Base-by-base conservation (phyloP, 2,113 vertebrate species). In the Calidris pugnax region DNA sequence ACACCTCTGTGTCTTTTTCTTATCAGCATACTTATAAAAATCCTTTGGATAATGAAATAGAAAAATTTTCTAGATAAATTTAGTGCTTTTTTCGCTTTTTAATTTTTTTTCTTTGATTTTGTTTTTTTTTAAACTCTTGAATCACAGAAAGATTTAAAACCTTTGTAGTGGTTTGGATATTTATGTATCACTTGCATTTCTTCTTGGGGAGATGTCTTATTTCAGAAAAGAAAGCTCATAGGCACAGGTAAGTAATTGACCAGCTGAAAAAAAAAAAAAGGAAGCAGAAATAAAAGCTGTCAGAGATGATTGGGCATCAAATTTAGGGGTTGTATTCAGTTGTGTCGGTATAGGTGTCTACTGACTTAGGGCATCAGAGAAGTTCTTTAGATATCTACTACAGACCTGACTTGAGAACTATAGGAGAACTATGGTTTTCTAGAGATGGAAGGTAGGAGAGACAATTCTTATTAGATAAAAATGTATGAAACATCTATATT, bases 1-100 rank as follows among this genome's bases (percentile, higher is more conserved):
- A 75, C 7, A 48, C 77, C 53, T 88, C 53, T 84, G 6, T 74
- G 76, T 56, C 39, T 94, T 94, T 83, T 35, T 62, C 47, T 81
- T 47, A 68, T 41, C 74, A 47, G 26, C 33, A 69, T 76, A 55
- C 53, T 67, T 84, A 90, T 53, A 66, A 85, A 60, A 94, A 51
- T 24, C 14, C 22, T 71, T 89, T 48, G 39, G 59, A 33, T 72
- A 86, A 88, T 67, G 41, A 89, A 92, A 92, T 22, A n/a, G 21
- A 35, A 59, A 59, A 59, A 14, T 21, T 81, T 26, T 84, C 27
- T 53, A 57, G 24, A 55, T 39, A 83, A 86, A 84, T 74, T 68
- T 69, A 5, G 4, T 17, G 3, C 0, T 1, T 12, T 60, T 3
- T 21, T 8, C 7, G 24, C 2, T 66, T 83, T 35, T 82, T 2